Base-by-base conservation (phyloP, 2,113 vertebrate species). In the Anoplopoma fimbria region DNA sequence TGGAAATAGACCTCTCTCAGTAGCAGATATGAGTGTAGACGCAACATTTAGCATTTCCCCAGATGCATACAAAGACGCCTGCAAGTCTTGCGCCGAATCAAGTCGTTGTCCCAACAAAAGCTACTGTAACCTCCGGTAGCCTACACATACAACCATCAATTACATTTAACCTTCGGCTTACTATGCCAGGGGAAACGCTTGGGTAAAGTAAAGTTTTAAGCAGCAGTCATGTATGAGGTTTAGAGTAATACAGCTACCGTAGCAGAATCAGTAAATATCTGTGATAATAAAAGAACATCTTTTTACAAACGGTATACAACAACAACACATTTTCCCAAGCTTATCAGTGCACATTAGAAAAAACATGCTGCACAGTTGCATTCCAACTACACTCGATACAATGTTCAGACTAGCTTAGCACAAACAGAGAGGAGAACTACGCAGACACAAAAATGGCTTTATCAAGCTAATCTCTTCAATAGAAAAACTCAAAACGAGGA, bases 281-380 rank as follows among this genome's bases (percentile, higher is more conserved):
- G 95, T 93, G 93, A 95, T 86, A 73, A 78, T 76, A 87, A 92
- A 92, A 89, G 94, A 96, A 95, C 71, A 85, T 80, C 31, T 79
- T 86, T 58, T 96, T 77, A 90, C 77, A 85, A 97, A 97, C 79
- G 58, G 94, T 93, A 97, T 96, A 97, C 89, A 89, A 97, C 91
- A 92, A 96, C 94, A 95, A 92, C 94, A 93, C 92, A 95, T 95
- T 96, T 27, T 96, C 94, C 96, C 95, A 97, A 97, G 96, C 95
- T 95, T 96, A 95, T 96, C 95, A 96, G 96, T 96, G 97, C 96
- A 97, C 96, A 96, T 95, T 96, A 96, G 57, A 95, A 94, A 97
- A 94, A 97, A 96, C 97, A 98, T 98, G 97, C 97, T 96, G 95
- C 95, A 97, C 93, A 80, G 93, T 80, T 95, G 97, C 97, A 97